Percentiles rank a stretch among this genome's conserved stretches.
phyloP scores from a whole-genome alignment of 2,797 vertebrate species.

The Anableps anableps region DNA sequence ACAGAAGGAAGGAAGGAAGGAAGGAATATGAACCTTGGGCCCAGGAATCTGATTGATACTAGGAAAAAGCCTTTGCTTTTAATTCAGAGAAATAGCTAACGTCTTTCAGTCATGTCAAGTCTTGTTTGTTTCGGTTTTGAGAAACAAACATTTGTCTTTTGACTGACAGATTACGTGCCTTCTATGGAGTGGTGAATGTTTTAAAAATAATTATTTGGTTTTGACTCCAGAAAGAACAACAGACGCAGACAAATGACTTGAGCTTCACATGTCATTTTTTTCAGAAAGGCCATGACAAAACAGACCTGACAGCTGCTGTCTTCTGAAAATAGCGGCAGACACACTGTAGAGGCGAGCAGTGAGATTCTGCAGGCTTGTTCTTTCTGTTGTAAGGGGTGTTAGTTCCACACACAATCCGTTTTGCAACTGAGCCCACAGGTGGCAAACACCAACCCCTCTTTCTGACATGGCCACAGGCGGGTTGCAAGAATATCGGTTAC shows the following conservation, averaged over 20 bases:
- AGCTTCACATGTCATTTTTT: constrained; percentile 43
- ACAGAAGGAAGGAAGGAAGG: too few relatives aligned
- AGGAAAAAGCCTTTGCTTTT: neutral
- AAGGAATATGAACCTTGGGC: neutral
- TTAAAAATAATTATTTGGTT: neutral
- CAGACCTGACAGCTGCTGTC: constrained; percentile 73
- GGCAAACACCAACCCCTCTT: constrained; percentile 49
- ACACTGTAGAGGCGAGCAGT: constrained; percentile 26
- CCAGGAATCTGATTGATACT: neutral
- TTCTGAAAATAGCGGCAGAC: constrained; percentile 68
- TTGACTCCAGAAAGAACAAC: constrained; percentile 3
- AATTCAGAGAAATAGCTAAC: neutral
- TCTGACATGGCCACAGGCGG: constrained; percentile 37
- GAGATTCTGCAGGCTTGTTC: constrained; percentile 47
- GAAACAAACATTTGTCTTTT: too few relatives aligned
- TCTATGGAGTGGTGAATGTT: neutral
- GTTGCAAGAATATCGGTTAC: constrained; percentile 45
- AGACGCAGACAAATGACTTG: constrained; percentile 28
- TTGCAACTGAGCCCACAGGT: constrained; percentile 69
- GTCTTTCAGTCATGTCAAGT: neutral
- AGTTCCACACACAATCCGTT: constrained; percentile 56
- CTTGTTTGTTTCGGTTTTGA: neutral
- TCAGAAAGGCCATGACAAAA: constrained; percentile 52
- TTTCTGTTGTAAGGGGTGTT: constrained; percentile 32
- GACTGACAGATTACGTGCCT: too few relatives aligned